Evolutionary conservation across 2,797 vertebrate genomes (phyloP), one percentile per base, ranked within the genome.

Genomic region (Poecilia velifera): DNA sequence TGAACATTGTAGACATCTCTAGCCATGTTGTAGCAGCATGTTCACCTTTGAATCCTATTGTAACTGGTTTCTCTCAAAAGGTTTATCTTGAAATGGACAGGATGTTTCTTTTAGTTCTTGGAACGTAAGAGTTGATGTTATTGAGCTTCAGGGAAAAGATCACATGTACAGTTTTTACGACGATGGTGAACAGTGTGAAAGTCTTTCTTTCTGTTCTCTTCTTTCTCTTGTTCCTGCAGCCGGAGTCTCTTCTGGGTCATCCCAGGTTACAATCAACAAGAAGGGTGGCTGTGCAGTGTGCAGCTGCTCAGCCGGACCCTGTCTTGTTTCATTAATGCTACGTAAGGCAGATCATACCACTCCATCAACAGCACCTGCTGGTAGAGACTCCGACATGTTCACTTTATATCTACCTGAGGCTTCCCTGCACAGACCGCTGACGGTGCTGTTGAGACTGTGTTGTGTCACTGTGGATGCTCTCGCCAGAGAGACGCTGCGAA

Each of bases 291-390:
- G 83, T 47, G 8, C 45, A 6, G 76, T 46, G 82, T 82, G 80
- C 88, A 94, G 91, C 90, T 90, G 87, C 85, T 87, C 84, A 73
- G 81, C 83, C 86, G 85, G 87, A 90, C 85, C 75, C 75, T 84
- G 91, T 90, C 89, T 91, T 87, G 90, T 92, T 93, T 87, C 84
- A 90, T 92, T 90, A 92, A 94, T 36, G 87, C 86, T 91, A 90
- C 82, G 80, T 73, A 86, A 92, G 87, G 88, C 93, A 91, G 90
- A 92, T 92, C 90, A 73, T 77, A 90, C 81, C 82, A 51, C 89
- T 89, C 83, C 89, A 89, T 93, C 86, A 91, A 88, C 92, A 89
- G 85, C 85, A 91, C 88, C 90, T 91, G 89, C 84, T 75, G 82
- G 76, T 90, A 78, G 77, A 77, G 76, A 88, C 82, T 87, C 55